A percentile compares a stretch with the other conserved stretches of the same genome.
These are phyloP conservation scores for Bothrops alternatus DNA, from an alignment of 2,797 vertebrate genomes.

Conservation along the genomic window DNA sequence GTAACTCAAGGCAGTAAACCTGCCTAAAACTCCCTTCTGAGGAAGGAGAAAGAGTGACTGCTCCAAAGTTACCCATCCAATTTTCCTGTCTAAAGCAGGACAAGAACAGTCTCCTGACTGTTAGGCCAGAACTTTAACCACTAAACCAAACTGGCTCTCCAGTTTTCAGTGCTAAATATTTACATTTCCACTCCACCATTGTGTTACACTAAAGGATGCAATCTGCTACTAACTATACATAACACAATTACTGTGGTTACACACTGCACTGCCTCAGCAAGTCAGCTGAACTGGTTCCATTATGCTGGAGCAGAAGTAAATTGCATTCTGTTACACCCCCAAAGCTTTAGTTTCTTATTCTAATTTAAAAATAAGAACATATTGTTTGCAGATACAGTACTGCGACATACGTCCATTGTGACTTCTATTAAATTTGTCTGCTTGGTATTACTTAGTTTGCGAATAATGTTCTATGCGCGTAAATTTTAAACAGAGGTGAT, in stretches of 20 bases:
- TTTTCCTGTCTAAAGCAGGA: neutral
- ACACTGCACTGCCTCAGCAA: neutral
- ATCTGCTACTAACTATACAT: neutral
- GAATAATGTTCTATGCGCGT: neutral
- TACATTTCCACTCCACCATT: neutral
- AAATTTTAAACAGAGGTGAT: neutral
- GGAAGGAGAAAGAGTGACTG: neutral
- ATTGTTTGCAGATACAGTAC: neutral
- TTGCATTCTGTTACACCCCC: neutral
- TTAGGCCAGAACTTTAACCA: neutral
- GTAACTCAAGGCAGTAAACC: neutral
- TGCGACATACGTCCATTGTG: neutral
- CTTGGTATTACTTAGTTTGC: neutral
- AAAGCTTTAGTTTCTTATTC: neutral
- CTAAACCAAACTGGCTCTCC: neutral
- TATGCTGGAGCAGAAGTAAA: neutral
- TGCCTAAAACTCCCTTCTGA: neutral
- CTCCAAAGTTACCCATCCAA: neutral
- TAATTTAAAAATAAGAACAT: neutral
- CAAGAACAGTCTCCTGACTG: neutral
- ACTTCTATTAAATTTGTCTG: neutral
- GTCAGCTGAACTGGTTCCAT: neutral
- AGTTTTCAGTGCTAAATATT: neutral
- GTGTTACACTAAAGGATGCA: neutral
- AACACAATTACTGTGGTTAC: neutral